Evolutionary conservation across 2,797 vertebrate genomes (phyloP).

Genomic region (Parotocinclus haroldoi): DNA sequence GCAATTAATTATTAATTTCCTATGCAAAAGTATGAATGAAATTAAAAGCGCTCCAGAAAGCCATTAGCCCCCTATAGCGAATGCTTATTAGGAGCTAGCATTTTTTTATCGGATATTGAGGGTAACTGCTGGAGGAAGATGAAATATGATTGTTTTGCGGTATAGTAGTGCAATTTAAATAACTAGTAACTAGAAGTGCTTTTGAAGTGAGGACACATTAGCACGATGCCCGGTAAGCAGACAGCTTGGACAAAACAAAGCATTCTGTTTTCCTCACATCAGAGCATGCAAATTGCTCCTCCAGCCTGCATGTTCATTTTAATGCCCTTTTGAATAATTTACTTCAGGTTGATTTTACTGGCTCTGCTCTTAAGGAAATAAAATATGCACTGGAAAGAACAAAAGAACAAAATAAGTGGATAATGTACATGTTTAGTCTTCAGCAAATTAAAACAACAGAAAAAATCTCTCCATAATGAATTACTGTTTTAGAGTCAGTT

Average conservation of each 20-base stretch:
- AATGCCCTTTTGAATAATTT: conserved; percentile 47
- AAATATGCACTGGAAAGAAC: conserved; percentile 5
- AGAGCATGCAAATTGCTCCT: conserved; percentile 54
- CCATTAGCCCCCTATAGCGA: conserved; percentile 77
- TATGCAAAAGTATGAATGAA: conserved; percentile 82
- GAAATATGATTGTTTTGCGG: conserved; percentile 44
- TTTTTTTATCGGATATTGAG: conserved; percentile 71
- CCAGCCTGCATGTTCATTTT: conserved; percentile 44
- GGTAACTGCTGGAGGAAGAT: conserved; percentile 51
- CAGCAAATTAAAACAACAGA: neutral
- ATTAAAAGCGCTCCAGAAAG: conserved; percentile 77
- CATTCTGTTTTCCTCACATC: conserved; percentile 33
- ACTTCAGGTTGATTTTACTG: conserved; percentile 38
- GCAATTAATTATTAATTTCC: conserved; percentile 82
- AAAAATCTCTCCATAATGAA: conserved; percentile 20
- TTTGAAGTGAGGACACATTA: conserved; percentile 38
- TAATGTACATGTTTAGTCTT: conserved; percentile 1
- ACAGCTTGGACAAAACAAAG: conserved; percentile 41
- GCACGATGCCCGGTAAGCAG: conserved; percentile 58
- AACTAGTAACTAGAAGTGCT: conserved; percentile 37
- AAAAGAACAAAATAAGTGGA: conserved; percentile 9
- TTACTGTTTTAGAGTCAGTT: conserved; percentile 36
- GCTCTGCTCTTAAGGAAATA: conserved; percentile 38
- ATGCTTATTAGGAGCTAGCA: conserved; percentile 78
- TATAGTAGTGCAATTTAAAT: conserved; percentile 49